These are phyloP conservation scores for Galleria mellonella DNA, from an alignment of 1,140 invertebrate genomes.

Conservation along the genomic window DNA sequence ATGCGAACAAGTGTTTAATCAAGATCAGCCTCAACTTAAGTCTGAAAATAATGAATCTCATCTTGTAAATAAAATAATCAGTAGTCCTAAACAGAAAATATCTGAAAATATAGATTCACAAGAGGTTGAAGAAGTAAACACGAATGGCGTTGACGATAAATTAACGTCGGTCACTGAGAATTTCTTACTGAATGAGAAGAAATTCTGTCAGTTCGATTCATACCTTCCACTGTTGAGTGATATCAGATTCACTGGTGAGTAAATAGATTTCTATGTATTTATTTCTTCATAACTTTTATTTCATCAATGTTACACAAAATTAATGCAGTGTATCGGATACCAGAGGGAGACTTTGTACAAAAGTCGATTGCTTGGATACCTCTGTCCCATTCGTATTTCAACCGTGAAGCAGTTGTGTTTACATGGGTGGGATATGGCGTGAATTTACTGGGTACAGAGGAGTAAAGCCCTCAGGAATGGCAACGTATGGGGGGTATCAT, in stretches of 20 bases:
- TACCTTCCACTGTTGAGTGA: constrained; percentile 59
- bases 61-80: background rate
- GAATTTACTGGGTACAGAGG: too few relatives aligned
- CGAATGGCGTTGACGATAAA: constrained; percentile 28
- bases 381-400: too few relatives aligned
- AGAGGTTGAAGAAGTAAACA: constrained; percentile 7
- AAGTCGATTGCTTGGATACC: too few relatives aligned
- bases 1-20: background rate
- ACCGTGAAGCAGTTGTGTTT: too few relatives aligned
- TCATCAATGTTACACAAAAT: too few relatives aligned
- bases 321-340: too few relatives aligned
- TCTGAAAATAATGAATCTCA: background rate
- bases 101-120: constrained; percentile 8
- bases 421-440: too few relatives aligned
- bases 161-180: constrained; percentile 44
- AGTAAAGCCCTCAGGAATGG: too few relatives aligned
- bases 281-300: too few relatives aligned
- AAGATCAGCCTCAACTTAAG: constrained; percentile 6
- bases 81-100: too few relatives aligned
- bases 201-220: constrained; percentile 47
- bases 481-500: too few relatives aligned
- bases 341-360: too few relatives aligned
- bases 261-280: background rate
- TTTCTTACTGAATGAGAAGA: constrained; percentile 65
- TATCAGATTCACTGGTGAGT: constrained; percentile 69